Evolutionary conservation across 2,113 vertebrate genomes (phyloP), one percentile per base, ranked within the genome.

Genomic region (Telmatochromis bifrenatus): DNA sequence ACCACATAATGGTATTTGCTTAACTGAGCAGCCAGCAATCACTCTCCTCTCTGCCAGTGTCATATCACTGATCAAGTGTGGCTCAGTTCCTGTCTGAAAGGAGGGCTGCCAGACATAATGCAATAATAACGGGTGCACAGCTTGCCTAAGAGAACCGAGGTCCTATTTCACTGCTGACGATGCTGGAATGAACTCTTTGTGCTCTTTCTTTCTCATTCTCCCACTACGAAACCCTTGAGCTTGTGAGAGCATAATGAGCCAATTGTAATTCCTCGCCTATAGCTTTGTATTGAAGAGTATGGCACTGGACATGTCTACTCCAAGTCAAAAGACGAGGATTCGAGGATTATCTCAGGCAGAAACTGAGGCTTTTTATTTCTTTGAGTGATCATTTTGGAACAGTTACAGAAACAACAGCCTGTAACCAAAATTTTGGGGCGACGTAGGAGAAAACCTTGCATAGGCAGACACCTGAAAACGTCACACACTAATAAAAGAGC

Each of bases 71-170:
- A 94, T 94, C 91, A 93, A 95, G 90, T 93, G 85, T 87, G 92
- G 86, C 93, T 93, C 87, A 60, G 82, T 88, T 93, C 89, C 92
- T 92, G 84, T 91, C 87, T 86, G 90, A 92, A 88, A 84, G 84
- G 51, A 90, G 81, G 70, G 86, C 82, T 91, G 92, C 90, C 90
- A 94, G 93, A 93, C 82, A 84, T 94, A 94, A 94, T 93, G 90
- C 94, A 92, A 92, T 94, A 93, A 94, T 90, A 94, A 94, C 90
- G 88, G 91, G 90, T 83, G 89, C 88, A 84, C 92, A 91, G 95
- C 89, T 93, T 93, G 91, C 91, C 75, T 75, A 86, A 87, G 83
- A 87, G 88, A 93, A 94, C 80, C 82, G 42, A 73, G 95, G 92
- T 93, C 89, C 88, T 89, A 82, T 95, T 93, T 91, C 92, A 82